These are phyloP conservation scores for Myiotriccus ornatus DNA, from an alignment of 2,797 vertebrate genomes.

Conservation along the genomic window DNA sequence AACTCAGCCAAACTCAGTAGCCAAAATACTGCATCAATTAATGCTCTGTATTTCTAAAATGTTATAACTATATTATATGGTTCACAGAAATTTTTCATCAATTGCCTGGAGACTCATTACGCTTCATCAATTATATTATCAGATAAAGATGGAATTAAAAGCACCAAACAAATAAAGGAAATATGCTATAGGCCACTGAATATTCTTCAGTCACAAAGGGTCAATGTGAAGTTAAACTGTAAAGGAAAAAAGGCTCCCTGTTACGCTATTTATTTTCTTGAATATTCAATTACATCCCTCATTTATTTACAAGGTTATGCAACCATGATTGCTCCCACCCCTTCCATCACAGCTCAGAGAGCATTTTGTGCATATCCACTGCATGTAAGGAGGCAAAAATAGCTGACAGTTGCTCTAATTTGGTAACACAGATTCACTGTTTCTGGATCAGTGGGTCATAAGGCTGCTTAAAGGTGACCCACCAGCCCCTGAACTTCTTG, in stretches of 20 bases:
- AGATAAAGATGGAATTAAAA: not conserved
- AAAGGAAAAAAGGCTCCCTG: not conserved
- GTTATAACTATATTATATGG: not conserved
- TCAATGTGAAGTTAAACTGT: not conserved
- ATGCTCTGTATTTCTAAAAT: not conserved
- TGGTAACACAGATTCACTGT: not conserved
- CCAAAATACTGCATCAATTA: not conserved
- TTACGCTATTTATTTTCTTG: not conserved
- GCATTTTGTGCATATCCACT: not conserved
- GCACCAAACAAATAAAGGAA: not conserved
- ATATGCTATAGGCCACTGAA: not conserved
- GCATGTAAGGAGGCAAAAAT: conserved; percentile 4
- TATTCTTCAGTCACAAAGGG: not conserved
- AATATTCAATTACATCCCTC: not conserved
- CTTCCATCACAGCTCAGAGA: conserved; percentile 1
- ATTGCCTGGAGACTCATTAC: not conserved
- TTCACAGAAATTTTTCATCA: not conserved
- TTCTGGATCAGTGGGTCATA: conserved; percentile 41
- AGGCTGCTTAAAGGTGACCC: conserved; percentile 24
- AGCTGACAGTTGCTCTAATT: conserved; percentile 36
- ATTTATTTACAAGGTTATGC: not conserved
- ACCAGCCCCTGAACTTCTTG: not conserved
- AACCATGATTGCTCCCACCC: not conserved
- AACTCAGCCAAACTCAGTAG: not conserved
- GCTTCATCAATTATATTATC: not conserved